Conservation (phyloP, 2,888 invertebrate species). For the Rhagonycha lutea region DNA sequence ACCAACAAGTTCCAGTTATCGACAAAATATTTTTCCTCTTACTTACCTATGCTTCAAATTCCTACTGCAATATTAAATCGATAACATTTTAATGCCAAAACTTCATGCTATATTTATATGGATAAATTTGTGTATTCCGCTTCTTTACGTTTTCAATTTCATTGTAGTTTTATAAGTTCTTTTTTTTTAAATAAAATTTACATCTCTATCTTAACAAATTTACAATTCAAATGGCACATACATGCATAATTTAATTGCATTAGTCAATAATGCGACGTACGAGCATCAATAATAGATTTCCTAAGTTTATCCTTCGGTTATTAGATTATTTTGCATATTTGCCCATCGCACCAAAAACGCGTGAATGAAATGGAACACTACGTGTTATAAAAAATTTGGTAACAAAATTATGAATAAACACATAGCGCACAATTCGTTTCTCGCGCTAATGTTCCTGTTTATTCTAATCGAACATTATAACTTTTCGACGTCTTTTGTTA, state of each 20-base stretch:
- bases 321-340: too few species aligned
- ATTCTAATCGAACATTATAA: too few species aligned
- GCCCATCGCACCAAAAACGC: too few species aligned
- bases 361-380: too few species aligned
- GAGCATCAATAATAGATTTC: not conserved
- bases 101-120: not conserved
- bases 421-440: too few species aligned
- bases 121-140: not conserved
- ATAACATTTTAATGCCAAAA: not conserved
- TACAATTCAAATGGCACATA: not conserved
- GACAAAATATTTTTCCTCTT: not conserved
- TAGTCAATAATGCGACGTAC: not conserved
- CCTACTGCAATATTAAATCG: not conserved
- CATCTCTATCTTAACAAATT: not conserved
- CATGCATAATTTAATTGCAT: too few species aligned
- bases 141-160: not conserved
- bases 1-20: not conserved
- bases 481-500: too few species aligned
- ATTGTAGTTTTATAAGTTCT: not conserved
- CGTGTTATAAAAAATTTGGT: too few species aligned
- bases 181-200: not conserved
- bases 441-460: too few species aligned
- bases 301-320: too few species aligned
- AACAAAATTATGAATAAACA: too few species aligned
- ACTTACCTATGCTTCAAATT: not conserved